A percentile compares a stretch with the other conserved stretches of the same genome.
phyloP scores from a whole-genome alignment of 2,888 invertebrate genomes.

The Calameuta idolon region DNA sequence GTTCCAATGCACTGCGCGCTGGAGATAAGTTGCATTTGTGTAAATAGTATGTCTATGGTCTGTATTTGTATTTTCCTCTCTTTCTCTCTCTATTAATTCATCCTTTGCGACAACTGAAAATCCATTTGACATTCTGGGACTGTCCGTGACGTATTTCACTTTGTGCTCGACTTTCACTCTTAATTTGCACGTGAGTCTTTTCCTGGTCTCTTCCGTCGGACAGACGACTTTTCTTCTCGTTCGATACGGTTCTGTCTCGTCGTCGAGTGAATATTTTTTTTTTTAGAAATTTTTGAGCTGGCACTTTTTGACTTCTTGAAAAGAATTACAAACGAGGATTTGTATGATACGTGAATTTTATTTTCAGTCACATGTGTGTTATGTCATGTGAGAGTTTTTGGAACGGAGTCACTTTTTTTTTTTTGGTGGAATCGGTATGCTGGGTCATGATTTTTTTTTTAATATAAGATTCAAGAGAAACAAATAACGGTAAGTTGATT shows the following conservation, averaged over 20 bases:
- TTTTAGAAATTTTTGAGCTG: not conserved
- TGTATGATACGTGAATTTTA: not conserved
- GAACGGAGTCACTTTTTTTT: too few species aligned
- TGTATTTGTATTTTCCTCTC: not conserved
- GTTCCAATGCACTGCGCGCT: not conserved
- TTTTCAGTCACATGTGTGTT: not conserved
- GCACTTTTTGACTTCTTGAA: not conserved
- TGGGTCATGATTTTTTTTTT: not conserved
- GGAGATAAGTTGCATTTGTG: not conserved
- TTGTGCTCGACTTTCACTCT: not conserved
- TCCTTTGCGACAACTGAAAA: not conserved
- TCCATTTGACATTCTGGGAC: not conserved
- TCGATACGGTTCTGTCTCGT: not conserved
- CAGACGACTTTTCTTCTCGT: not conserved
- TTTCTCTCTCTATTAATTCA: not conserved
- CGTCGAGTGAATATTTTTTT: not conserved
- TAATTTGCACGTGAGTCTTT: not conserved
- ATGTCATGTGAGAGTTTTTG: not conserved
- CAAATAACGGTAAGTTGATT: not conserved
- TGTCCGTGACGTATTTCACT: not conserved
- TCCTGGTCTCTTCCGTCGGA: not conserved
- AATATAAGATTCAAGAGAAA: too few species aligned
- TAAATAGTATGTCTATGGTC: not conserved
- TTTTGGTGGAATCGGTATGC: not conserved
- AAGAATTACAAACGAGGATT: not conserved